phyloP scores from a whole-genome alignment of 1,140 invertebrate genomes.

The Eulimnadia texana region DNA sequence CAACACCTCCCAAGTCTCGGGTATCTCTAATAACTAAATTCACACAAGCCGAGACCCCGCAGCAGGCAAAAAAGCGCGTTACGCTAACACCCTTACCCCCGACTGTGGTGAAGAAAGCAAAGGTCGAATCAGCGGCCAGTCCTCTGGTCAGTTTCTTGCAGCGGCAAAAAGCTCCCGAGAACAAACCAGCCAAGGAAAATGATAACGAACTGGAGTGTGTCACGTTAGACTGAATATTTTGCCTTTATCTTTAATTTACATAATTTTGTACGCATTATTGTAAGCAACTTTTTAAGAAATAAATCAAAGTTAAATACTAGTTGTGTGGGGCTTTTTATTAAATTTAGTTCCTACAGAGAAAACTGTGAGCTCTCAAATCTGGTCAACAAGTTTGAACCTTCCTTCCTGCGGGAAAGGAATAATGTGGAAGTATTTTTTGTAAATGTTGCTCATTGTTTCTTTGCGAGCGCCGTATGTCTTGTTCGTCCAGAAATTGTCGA shows the following conservation, averaged over 20 bases:
- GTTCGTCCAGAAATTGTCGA: constrained; percentile 50
- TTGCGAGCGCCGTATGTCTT: constrained; percentile 41
- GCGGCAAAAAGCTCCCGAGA: background rate
- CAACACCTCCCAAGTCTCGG: background rate
- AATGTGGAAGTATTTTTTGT: constrained; percentile 68
- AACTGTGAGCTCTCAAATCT: constrained; percentile 18
- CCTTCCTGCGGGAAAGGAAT: constrained; percentile 54
- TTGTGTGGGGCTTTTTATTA: no score
- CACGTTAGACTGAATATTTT: background rate
- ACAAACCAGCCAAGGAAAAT: background rate
- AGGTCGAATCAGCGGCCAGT: background rate
- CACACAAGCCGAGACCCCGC: background rate
- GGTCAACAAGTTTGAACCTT: constrained; percentile 54
- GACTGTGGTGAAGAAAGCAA: constrained; percentile 9
- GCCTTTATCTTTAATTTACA: background rate
- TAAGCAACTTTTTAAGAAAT: background rate
- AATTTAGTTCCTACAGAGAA: background rate
- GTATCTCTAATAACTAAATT: background rate
- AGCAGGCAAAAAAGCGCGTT: constrained; percentile 11
- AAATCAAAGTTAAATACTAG: no score
- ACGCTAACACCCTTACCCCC: constrained; percentile 1
- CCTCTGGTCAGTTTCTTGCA: background rate
- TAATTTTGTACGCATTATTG: background rate
- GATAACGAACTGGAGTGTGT: background rate
- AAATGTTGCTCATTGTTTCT: constrained; percentile 35